A percentile compares a stretch with the other conserved stretches of the same genome.
phyloP scores from a whole-genome alignment of 2,888 invertebrate genomes.

The Malthinus seriepunctatus region DNA sequence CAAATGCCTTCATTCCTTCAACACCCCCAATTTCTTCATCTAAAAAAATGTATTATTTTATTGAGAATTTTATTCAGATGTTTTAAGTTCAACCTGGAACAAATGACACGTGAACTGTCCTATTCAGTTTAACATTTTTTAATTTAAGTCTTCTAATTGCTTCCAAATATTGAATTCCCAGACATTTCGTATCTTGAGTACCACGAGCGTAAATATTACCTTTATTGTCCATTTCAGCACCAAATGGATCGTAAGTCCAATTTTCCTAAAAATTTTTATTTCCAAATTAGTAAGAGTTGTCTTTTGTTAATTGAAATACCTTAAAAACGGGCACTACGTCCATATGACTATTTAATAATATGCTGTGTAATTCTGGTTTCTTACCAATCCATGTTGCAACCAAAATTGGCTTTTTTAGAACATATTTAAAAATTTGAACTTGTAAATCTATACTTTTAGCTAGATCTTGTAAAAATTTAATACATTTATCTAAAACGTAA shows the following conservation, averaged over 20 bases:
- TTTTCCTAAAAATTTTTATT: conserved; percentile 67
- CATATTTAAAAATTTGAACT: conserved; percentile 58
- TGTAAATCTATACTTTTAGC: conserved; percentile 69
- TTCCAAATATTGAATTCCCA: conserved; percentile 78
- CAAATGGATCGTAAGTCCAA: conserved; percentile 90
- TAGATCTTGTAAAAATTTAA: conserved; percentile 69
- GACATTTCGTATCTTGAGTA: conserved; percentile 82
- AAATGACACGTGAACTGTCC: conserved; percentile 74
- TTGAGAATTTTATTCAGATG: background rate
- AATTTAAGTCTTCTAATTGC: conserved; percentile 69
- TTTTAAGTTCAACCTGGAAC: conserved; percentile 63
- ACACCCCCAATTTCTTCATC: conserved; percentile 89
- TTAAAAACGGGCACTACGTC: conserved; percentile 91
- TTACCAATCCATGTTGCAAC: conserved; percentile 78
- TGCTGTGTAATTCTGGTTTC: conserved; percentile 65
- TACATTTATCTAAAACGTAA: conserved; percentile 62
- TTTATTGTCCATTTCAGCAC: conserved; percentile 78
- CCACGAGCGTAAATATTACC: conserved; percentile 86
- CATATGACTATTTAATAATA: conserved; percentile 89
- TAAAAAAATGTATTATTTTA: conserved; percentile 50
- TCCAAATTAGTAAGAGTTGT: background rate
- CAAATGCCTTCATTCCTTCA: conserved; percentile 80
- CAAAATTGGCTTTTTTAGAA: conserved; percentile 67
- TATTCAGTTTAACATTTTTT: conserved; percentile 58
- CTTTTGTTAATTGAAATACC: background rate